These are phyloP conservation scores for Sardinella longiceps DNA, from an alignment of 2,797 vertebrate genomes.

Conservation along the genomic window DNA sequence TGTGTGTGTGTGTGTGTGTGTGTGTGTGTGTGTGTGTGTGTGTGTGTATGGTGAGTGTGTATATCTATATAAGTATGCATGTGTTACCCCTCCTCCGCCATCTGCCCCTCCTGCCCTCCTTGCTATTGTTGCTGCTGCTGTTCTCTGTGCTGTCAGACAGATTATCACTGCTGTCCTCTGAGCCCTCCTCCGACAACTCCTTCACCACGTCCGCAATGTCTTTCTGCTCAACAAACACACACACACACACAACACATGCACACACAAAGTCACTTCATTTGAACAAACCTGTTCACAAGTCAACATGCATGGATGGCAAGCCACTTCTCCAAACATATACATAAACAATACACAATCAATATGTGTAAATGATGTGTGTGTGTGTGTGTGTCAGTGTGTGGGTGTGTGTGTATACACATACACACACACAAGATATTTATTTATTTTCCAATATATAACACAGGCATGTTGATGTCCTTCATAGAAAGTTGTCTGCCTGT, in stretches of 20 bases:
- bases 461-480: too few species aligned
- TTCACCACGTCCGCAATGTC: constrained; percentile 86
- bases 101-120: constrained; percentile 82
- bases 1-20: background rate
- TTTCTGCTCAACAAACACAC: constrained; percentile 75
- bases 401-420: too few species aligned
- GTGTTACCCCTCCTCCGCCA: constrained; percentile 91
- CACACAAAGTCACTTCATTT: too few species aligned
- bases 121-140: constrained; percentile 76
- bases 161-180: constrained; percentile 91
- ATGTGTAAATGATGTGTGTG: too few species aligned
- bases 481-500: background rate
- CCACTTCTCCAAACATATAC: too few species aligned
- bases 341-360: too few species aligned
- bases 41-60: background rate
- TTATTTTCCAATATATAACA: background rate
- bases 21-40: background rate
- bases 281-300: too few species aligned
- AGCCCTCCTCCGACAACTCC: constrained; percentile 89
- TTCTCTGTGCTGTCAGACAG: constrained; percentile 89
- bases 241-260: background rate
- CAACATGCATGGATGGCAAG: too few species aligned
- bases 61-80: background rate
- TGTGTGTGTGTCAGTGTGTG: too few species aligned
- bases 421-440: background rate